Evolutionary conservation across 2,113 vertebrate genomes (phyloP).

Genomic region (Leucosticte australis): DNA sequence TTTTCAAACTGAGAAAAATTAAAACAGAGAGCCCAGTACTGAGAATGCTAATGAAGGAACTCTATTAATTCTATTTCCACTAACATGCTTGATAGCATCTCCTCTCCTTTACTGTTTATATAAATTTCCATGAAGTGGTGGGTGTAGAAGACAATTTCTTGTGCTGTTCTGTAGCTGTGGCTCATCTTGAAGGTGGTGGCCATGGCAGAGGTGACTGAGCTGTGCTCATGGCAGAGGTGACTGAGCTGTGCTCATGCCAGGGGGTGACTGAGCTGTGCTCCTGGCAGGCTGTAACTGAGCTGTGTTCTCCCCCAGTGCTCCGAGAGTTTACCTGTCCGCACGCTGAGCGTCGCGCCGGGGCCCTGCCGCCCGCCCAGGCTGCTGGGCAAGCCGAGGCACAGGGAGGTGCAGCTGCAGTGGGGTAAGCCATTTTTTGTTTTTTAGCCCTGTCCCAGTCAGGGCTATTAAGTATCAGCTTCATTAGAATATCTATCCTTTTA

Average conservation of each 20-base stretch:
- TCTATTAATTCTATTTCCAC: background rate
- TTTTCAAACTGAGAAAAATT: background rate
- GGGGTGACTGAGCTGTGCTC: background rate
- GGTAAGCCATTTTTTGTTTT: conserved; percentile 74
- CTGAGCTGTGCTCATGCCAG: background rate
- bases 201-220: background rate
- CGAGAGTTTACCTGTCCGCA: conserved; percentile 86
- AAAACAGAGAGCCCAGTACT: background rate
- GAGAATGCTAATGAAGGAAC: background rate
- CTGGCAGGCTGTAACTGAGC: background rate
- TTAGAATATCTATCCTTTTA: background rate
- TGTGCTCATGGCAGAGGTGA: background rate
- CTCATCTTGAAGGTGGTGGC: background rate
- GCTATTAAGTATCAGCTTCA: background rate
- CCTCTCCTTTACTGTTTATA: background rate
- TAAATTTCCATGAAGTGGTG: background rate
- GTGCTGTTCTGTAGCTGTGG: background rate
- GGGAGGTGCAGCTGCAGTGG: conserved; percentile 93
- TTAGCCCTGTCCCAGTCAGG: background rate
- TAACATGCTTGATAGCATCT: background rate
- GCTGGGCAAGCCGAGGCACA: conserved; percentile 92
- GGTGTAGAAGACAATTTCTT: background rate
- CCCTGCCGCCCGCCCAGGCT: conserved; percentile 85
- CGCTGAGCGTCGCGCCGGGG: conserved; percentile 88
- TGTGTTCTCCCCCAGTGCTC: conserved; percentile 78